Conservation (phyloP, 2,888 invertebrate species). For the Pyrochroa serraticornis region DNA sequence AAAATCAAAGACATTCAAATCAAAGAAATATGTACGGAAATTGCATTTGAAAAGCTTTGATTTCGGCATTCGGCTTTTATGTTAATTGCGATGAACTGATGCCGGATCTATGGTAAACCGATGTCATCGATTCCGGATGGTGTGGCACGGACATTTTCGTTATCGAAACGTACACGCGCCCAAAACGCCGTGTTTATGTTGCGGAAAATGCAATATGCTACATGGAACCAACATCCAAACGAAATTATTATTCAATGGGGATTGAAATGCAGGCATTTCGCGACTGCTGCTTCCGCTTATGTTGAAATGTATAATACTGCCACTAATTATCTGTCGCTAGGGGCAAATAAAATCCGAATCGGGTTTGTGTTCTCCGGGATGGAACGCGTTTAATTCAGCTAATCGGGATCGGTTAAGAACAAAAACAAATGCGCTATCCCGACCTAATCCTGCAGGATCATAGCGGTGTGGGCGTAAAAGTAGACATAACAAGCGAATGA, state of each 20-base stretch:
- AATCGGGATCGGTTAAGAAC: no score
- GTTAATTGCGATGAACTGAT: background rate
- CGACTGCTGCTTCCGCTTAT: no score
- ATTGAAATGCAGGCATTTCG: no score
- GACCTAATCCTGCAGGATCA: no score
- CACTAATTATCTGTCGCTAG: no score
- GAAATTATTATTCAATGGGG: constrained; percentile 4
- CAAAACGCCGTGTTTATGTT: constrained; percentile 2
- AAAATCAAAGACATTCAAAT: background rate
- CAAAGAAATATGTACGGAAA: background rate
- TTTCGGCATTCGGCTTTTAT: background rate
- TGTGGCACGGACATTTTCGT: background rate
- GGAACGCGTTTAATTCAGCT: no score
- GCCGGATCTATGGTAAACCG: background rate
- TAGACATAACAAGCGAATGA: no score
- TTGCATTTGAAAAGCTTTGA: background rate
- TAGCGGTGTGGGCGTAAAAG: no score
- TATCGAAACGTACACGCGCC: constrained; percentile 1
- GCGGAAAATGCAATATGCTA: constrained; percentile 7
- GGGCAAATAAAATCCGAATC: no score
- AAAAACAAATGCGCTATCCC: no score
- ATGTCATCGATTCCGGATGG: background rate
- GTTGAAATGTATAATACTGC: no score
- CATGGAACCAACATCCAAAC: background rate
- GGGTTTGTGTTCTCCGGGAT: no score